These are phyloP conservation scores for Listronotus oregonensis DNA, from an alignment of 1,140 invertebrate genomes.

Conservation along the genomic window DNA sequence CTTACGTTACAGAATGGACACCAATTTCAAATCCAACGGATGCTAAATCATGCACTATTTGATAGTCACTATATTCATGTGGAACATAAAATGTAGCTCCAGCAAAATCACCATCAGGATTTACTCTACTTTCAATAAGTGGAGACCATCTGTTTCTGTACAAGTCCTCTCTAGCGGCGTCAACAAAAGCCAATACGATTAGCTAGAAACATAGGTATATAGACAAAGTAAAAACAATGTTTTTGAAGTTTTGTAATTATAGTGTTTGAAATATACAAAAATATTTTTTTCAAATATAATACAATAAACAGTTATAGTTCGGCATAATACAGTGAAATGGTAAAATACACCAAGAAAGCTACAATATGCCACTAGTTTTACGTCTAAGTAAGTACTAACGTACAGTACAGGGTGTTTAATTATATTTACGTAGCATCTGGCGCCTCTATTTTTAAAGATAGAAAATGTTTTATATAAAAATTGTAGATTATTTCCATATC, in stretches of 20 bases:
- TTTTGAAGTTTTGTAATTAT: background rate
- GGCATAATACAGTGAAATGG: too few species aligned
- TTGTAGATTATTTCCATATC: too few species aligned
- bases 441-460: too few species aligned
- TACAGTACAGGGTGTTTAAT: too few species aligned
- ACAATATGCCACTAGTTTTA: too few species aligned
- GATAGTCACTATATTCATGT: constrained; percentile 74
- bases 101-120: constrained; percentile 68
- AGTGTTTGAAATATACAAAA: too few species aligned
- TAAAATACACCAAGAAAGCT: too few species aligned
- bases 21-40: constrained; percentile 72
- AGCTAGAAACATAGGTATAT: constrained; percentile 57
- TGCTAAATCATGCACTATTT: constrained; percentile 66
- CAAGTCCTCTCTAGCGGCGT: constrained; percentile 69
- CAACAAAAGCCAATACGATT: constrained; percentile 70
- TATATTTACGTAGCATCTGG: too few species aligned
- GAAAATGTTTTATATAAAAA: too few species aligned
- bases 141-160: constrained; percentile 64
- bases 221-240: background rate
- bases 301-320: too few species aligned
- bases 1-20: constrained; percentile 66
- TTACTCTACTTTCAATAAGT: constrained; percentile 62
- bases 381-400: too few species aligned
- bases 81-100: constrained; percentile 70
- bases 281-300: too few species aligned